Evolutionary conservation across 92 coral and sea anemone species (phyloP).

Genomic region (Virgularia gustaviana): DNA sequence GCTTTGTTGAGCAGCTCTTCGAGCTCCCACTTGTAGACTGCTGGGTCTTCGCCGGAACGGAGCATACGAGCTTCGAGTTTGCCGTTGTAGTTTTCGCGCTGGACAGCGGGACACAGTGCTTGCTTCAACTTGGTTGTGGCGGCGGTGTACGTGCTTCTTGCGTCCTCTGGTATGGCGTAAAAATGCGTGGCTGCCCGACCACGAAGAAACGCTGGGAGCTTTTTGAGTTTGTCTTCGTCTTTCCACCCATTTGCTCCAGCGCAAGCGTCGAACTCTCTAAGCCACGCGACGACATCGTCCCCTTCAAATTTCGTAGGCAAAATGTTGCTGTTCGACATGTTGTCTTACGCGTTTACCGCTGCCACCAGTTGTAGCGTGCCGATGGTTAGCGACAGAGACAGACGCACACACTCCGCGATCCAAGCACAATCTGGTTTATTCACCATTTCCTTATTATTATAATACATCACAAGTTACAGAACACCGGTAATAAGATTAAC

Average conservation of each 20-base stretch:
- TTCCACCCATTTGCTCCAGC: slow-evolving; percentile 18
- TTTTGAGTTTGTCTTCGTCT: slow-evolving; percentile 12
- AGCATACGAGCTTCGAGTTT: slow-evolving; percentile 4
- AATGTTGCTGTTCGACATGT: neutral
- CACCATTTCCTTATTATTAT: too few species aligned
- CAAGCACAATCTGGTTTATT: too few species aligned
- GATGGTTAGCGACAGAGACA: too few species aligned
- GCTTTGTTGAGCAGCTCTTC: slow-evolving; percentile 11
- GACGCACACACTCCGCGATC: too few species aligned
- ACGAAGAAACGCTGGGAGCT: slow-evolving; percentile 20
- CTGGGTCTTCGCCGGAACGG: slow-evolving; percentile 23
- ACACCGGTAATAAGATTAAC: too few species aligned
- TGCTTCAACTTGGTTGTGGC: neutral
- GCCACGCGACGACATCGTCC: slow-evolving; percentile 10
- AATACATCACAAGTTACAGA: too few species aligned
- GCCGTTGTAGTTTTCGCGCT: slow-evolving; percentile 5
- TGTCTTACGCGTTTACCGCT: neutral
- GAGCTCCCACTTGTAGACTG: slow-evolving; percentile 22
- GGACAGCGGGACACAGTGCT: slow-evolving; percentile 6
- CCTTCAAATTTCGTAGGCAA: neutral
- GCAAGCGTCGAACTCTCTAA: slow-evolving; percentile 18
- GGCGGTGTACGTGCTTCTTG: neutral
- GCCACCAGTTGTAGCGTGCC: too few species aligned
- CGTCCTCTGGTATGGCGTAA: slow-evolving; percentile 38
- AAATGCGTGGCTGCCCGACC: slow-evolving; percentile 43